These are phyloP conservation scores for Propsilocerus akamusi DNA, from an alignment of 1,140 invertebrate species.

Conservation along the genomic window DNA sequence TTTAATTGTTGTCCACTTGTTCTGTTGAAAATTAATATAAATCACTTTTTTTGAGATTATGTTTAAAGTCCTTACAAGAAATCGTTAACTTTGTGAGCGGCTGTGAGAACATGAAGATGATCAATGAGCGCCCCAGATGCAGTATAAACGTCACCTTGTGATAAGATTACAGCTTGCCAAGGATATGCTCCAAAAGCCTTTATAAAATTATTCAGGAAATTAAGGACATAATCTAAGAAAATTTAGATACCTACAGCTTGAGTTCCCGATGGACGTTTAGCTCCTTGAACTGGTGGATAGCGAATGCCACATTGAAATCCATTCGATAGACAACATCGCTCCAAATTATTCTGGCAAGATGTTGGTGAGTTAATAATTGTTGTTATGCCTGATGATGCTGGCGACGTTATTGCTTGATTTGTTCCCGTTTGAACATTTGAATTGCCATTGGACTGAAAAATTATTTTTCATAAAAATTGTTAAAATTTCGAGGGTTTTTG, in stretches of 20 bases:
- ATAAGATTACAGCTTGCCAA: slow-evolving; percentile 12
- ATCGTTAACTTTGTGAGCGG: slow-evolving; percentile 40
- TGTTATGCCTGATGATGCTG: background rate
- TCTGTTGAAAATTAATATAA: background rate
- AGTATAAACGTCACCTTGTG: slow-evolving; percentile 31
- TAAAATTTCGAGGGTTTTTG: background rate
- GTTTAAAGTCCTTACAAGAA: slow-evolving; percentile 29
- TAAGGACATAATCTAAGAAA: slow-evolving; percentile 20
- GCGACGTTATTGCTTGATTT: background rate
- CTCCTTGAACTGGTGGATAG: slow-evolving; percentile 16
- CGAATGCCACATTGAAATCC: slow-evolving; percentile 18
- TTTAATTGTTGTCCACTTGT: slow-evolving; percentile 21
- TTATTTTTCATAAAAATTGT: background rate
- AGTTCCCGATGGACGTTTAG: slow-evolving; percentile 10
- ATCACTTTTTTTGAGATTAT: background rate
- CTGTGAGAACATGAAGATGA: slow-evolving; percentile 41
- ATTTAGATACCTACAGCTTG: slow-evolving; percentile 19
- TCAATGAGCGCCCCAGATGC: slow-evolving; percentile 51
- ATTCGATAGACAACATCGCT: slow-evolving; percentile 17
- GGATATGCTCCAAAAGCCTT: background rate
- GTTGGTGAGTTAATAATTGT: slow-evolving; percentile 6
- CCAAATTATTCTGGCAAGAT: slow-evolving; percentile 15
- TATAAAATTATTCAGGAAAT: background rate
- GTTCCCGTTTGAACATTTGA: background rate
- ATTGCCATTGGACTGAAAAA: background rate